Evolutionary conservation across 1,140 invertebrate genomes (phyloP).

Genomic region (Drosophila kohkoa): DNA sequence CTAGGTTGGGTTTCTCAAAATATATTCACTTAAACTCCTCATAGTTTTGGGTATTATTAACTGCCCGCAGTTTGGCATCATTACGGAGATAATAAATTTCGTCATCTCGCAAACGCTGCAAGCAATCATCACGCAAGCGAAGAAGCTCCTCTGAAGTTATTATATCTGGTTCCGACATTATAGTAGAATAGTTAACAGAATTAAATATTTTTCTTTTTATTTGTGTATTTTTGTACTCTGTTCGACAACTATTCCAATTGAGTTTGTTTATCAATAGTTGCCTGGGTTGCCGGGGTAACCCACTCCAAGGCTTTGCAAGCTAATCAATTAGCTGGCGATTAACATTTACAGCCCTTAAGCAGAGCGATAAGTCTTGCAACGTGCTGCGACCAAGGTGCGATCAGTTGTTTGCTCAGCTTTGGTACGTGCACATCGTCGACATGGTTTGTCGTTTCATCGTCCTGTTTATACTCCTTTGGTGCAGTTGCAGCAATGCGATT

Average conservation of each 20-base stretch:
- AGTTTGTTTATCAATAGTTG: constrained; percentile 59
- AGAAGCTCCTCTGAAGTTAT: constrained; percentile 74
- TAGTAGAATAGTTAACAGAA: too few relatives aligned
- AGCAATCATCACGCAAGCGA: constrained; percentile 57
- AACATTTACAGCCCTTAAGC: constrained; percentile 56
- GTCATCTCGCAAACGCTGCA: constrained; percentile 79
- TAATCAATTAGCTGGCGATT: constrained; percentile 67
- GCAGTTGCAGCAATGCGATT: not conserved
- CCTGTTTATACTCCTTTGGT: constrained; percentile 14
- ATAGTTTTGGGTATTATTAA: constrained; percentile 86
- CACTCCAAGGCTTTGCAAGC: constrained; percentile 24
- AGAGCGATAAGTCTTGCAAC: constrained; percentile 38
- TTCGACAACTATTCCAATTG: constrained; percentile 3
- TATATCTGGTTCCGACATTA: constrained; percentile 45
- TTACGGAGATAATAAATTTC: constrained; percentile 87
- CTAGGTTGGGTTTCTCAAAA: not conserved
- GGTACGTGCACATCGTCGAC: constrained; percentile 2
- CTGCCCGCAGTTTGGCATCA: constrained; percentile 87
- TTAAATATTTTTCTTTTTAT: too few relatives aligned
- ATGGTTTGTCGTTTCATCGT: constrained; percentile 8
- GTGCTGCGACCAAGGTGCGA: constrained; percentile 14
- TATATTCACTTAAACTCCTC: constrained; percentile 86
- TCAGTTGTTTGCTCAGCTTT: constrained; percentile 38
- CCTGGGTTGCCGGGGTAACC: constrained; percentile 68
- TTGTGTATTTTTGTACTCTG: not conserved